These are phyloP conservation scores for Morpho achilles DNA, from an alignment of 2,888 invertebrate genomes.

Conservation along the genomic window DNA sequence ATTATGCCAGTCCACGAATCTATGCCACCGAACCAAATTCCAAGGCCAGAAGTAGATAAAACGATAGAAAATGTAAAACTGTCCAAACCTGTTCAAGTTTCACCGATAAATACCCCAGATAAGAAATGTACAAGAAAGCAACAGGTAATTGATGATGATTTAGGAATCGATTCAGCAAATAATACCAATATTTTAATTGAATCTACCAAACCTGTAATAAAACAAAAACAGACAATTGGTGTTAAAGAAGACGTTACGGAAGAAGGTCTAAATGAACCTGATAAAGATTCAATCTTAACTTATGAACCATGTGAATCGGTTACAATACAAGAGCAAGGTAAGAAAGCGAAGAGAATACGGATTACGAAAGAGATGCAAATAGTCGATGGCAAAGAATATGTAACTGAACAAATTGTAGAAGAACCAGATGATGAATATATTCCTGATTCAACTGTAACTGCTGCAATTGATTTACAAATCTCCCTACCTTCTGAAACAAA, in stretches of 20 bases:
- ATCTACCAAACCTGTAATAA: conserved; percentile 83
- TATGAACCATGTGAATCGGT: conserved; percentile 65
- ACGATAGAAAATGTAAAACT: no score
- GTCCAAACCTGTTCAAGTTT: no score
- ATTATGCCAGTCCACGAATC: not conserved
- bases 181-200: not conserved
- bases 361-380: conserved; percentile 80
- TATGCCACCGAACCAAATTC: no score
- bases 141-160: no score
- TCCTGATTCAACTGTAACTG: conserved; percentile 11
- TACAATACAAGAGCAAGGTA: conserved; percentile 39
- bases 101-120: no score
- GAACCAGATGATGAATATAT: conserved; percentile 35
- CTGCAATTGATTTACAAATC: conserved; percentile 8
- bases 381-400: conserved; percentile 69
- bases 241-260: conserved; percentile 83
- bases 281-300: conserved; percentile 84
- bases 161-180: not conserved
- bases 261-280: conserved; percentile 85
- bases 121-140: no score
- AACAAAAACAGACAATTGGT: conserved; percentile 87
- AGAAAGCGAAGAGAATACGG: conserved; percentile 49
- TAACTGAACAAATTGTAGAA: conserved; percentile 84
- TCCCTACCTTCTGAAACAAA: not conserved
- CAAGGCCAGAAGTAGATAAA: no score